Conservation (phyloP, 2,797 vertebrate species). For the Sciaenops ocellatus region DNA sequence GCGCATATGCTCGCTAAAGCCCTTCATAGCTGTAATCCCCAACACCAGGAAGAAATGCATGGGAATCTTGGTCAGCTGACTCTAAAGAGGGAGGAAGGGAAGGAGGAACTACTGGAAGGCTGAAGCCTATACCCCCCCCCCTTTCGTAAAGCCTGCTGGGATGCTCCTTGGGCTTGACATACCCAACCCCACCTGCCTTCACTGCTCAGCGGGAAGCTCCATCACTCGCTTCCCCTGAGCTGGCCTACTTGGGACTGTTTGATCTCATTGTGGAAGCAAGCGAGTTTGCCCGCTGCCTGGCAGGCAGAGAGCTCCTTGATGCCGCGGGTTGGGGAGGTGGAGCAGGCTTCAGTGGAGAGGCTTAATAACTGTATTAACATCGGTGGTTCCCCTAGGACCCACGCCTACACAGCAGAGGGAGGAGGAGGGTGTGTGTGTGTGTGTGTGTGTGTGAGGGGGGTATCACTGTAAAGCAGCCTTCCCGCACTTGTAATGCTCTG, state of each 20-base stretch:
- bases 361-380: slow-evolving; percentile 86
- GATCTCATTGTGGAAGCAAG: slow-evolving; percentile 82
- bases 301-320: slow-evolving; percentile 80
- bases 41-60: slow-evolving; percentile 65
- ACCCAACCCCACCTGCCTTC: slow-evolving; percentile 73
- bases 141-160: slow-evolving; percentile 76
- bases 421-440: not conserved
- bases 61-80: slow-evolving; percentile 81
- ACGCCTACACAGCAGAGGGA: slow-evolving; percentile 65
- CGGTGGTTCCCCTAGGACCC: slow-evolving; percentile 73
- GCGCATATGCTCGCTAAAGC: slow-evolving; percentile 54
- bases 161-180: slow-evolving; percentile 76
- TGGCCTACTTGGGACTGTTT: slow-evolving; percentile 82
- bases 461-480: slow-evolving; percentile 42
- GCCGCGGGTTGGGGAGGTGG: slow-evolving; percentile 77
- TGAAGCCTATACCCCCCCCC: slow-evolving; percentile 37
- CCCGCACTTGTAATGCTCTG: slow-evolving; percentile 54
- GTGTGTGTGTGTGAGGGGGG: not conserved
- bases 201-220: slow-evolving; percentile 72
- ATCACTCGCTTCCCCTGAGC: slow-evolving; percentile 76
- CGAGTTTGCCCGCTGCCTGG: slow-evolving; percentile 67
- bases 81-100: slow-evolving; percentile 52
- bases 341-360: slow-evolving; percentile 81
- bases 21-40: slow-evolving; percentile 68
- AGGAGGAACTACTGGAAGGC: slow-evolving; percentile 44